Conservation (phyloP, 2,113 vertebrate genomes). For the Gobio gobio region DNA sequence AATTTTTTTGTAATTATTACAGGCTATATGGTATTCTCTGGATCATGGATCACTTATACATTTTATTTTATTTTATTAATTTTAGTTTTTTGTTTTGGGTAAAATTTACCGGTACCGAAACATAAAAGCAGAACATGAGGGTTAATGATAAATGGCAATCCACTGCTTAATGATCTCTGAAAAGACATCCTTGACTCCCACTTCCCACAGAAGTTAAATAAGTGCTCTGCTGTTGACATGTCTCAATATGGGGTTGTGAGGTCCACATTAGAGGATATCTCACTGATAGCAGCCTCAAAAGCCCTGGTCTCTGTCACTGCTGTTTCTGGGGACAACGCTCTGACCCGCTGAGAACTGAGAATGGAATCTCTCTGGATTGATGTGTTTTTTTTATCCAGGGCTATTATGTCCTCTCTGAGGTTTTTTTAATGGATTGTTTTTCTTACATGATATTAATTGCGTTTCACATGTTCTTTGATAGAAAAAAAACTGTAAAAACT, state of each 20-base stretch:
- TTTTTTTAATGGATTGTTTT: background rate
- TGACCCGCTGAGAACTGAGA: constrained; percentile 27
- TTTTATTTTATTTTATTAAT: background rate
- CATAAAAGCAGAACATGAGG: constrained; percentile 2
- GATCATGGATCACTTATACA: too few species aligned
- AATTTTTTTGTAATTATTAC: too few species aligned
- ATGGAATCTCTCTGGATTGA: background rate
- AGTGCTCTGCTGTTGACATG: constrained; percentile 30
- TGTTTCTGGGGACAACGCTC: constrained; percentile 35
- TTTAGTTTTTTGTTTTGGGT: background rate
- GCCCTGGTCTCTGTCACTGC: constrained; percentile 20
- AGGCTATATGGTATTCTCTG: too few species aligned
- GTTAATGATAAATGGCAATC: constrained; percentile 36
- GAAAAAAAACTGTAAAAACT: background rate
- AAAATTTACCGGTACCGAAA: background rate
- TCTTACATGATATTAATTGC: background rate
- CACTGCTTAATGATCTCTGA: constrained; percentile 46
- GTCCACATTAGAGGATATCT: constrained; percentile 34
- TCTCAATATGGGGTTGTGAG: constrained; percentile 27
- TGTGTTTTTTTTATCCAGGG: background rate
- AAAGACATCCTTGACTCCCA: constrained; percentile 41
- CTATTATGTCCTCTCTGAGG: background rate
- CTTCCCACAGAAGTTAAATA: constrained; percentile 58
- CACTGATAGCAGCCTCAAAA: constrained; percentile 22
- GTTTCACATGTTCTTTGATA: constrained; percentile 14